Evolutionary conservation across 2,797 vertebrate genomes (phyloP).

Genomic region (Lagodon rhomboides): DNA sequence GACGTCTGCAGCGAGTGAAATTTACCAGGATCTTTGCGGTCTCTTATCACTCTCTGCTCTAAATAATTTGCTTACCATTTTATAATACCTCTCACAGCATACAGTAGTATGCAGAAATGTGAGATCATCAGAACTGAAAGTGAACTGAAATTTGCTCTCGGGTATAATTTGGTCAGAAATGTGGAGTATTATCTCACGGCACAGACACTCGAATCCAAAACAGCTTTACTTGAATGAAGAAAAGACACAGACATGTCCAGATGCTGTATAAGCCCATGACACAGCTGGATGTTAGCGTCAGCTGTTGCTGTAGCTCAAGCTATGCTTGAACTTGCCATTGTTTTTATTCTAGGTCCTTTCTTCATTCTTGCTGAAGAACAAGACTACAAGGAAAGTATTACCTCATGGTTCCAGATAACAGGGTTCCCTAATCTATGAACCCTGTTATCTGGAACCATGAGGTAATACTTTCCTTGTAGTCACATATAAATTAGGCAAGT

Average conservation of each 20-base stretch:
- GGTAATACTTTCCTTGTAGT: not conserved
- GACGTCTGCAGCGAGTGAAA: conserved; percentile 8
- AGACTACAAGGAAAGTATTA: not conserved
- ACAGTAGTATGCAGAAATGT: not conserved
- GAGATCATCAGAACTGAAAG: not conserved
- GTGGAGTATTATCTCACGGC: not conserved
- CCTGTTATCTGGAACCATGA: not conserved
- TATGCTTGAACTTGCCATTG: not conserved
- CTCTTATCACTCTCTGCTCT: not conserved
- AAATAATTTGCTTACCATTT: conserved; percentile 19
- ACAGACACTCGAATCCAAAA: not conserved
- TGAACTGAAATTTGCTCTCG: not conserved
- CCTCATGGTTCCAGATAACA: not conserved
- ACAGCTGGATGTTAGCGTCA: conserved; percentile 37
- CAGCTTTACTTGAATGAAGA: not conserved
- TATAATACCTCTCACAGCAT: not conserved
- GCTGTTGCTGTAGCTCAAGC: conserved; percentile 7
- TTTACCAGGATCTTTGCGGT: not conserved
- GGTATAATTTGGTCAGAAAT: not conserved
- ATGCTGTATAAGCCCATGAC: conserved; percentile 3
- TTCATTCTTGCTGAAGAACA: no score
- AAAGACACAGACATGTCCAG: not conserved
- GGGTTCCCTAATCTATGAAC: not conserved
- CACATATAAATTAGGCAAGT: not conserved
- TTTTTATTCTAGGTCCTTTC: conserved; percentile 18